Conservation (phyloP, 1,140 invertebrate species). For the Ganaspis sp. region DNA sequence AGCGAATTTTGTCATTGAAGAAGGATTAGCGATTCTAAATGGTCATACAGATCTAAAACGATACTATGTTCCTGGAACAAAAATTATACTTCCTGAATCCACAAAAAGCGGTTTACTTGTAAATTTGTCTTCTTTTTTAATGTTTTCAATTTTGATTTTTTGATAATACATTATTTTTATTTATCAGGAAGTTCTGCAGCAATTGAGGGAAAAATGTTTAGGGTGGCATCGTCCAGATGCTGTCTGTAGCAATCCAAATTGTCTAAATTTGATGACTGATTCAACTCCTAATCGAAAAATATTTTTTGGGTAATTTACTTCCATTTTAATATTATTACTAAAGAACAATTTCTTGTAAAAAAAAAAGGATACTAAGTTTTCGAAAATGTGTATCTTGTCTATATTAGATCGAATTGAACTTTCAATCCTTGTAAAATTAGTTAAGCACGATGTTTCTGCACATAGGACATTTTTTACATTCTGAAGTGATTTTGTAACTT, state of each 20-base stretch:
- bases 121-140: slow-evolving; percentile 25
- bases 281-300: slow-evolving; percentile 51
- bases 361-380: no score
- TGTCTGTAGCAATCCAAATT: slow-evolving; percentile 56
- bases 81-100: slow-evolving; percentile 47
- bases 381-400: no score
- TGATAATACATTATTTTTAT: slow-evolving; percentile 5
- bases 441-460: no score
- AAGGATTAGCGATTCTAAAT: slow-evolving; percentile 49
- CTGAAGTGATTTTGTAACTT: no score
- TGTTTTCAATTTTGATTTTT: slow-evolving; percentile 16
- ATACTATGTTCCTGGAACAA: slow-evolving; percentile 56
- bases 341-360: no score
- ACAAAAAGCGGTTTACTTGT: slow-evolving; percentile 45
- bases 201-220: slow-evolving; percentile 53
- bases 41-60: slow-evolving; percentile 25
- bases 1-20: slow-evolving; percentile 46
- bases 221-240: slow-evolving; percentile 61
- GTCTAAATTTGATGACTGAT: slow-evolving; percentile 46
- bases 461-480: no score
- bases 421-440: no score
- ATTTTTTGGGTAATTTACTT: slow-evolving; percentile 53
- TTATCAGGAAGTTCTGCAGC: slow-evolving; percentile 47
- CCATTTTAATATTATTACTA: slow-evolving; percentile 20
- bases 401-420: no score